phyloP scores from a whole-genome alignment of 1,140 invertebrate genomes.

The Zaprionus taronus region DNA sequence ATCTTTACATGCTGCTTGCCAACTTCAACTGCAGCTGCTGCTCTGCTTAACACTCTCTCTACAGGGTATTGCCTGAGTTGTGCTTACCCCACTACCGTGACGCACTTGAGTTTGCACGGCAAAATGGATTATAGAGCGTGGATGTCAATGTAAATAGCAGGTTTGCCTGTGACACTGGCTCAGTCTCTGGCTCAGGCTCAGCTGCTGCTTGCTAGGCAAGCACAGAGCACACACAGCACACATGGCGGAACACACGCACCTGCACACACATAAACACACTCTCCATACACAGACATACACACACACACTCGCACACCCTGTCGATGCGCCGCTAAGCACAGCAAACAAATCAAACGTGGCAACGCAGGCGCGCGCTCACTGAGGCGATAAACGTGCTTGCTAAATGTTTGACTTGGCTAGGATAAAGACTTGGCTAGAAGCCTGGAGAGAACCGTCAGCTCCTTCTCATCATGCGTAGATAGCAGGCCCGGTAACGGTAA shows the following conservation, averaged over 20 bases:
- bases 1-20: too few relatives aligned
- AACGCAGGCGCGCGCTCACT: slow-evolving; percentile 35
- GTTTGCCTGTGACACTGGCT: slow-evolving; percentile 16
- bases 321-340: slow-evolving; percentile 45
- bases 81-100: neutral
- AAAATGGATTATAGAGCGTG: slow-evolving; percentile 37
- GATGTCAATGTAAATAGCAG: slow-evolving; percentile 31
- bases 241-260: neutral
- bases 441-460: neutral
- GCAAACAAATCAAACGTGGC: slow-evolving; percentile 69
- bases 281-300: too few relatives aligned
- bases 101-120: neutral
- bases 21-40: too few relatives aligned
- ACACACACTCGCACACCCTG: slow-evolving; percentile 19
- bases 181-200: slow-evolving; percentile 12
- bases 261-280: neutral
- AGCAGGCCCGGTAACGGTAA: neutral
- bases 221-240: slow-evolving; percentile 1
- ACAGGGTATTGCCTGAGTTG: slow-evolving; percentile 3
- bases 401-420: slow-evolving; percentile 60
- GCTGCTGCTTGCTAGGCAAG: neutral
- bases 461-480: neutral
- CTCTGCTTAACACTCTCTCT: neutral
- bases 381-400: slow-evolving; percentile 63
- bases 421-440: slow-evolving; percentile 1